phyloP scores from a whole-genome alignment of 2,113 vertebrate species.

The Odontophorus gujanensis region DNA sequence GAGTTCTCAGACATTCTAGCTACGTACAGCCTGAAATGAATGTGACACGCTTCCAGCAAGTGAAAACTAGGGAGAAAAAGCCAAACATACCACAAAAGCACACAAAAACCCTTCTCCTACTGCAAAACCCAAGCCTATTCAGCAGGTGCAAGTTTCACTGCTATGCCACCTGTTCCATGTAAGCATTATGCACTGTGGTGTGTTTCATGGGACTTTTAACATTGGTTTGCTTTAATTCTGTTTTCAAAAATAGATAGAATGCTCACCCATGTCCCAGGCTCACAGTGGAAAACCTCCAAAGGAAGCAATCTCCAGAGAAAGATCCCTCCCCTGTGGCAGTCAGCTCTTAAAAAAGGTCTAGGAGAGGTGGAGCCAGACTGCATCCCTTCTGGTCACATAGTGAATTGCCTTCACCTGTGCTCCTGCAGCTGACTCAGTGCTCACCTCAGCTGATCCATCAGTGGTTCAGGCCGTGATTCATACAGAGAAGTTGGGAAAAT shows the following conservation, averaged over 20 bases:
- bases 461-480: too few species aligned
- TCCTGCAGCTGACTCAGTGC: too few species aligned
- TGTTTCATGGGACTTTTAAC: neutral
- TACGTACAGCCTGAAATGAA: neutral
- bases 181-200: neutral
- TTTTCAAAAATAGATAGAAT: neutral
- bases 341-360: too few species aligned
- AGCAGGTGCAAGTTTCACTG: neutral
- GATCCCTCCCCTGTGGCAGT: too few species aligned
- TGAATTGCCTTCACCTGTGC: too few species aligned
- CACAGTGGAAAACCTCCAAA: too few species aligned
- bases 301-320: too few species aligned
- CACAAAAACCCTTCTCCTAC: neutral
- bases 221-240: neutral
- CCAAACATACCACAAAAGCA: rapidly evolving
- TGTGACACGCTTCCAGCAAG: neutral
- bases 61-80: neutral
- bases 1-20: neutral
- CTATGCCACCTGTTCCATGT: neutral
- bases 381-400: too few species aligned
- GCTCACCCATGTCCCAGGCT: too few species aligned
- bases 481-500: too few species aligned
- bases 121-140: neutral
- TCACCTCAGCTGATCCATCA: too few species aligned
- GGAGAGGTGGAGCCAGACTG: too few species aligned